Evolutionary conservation across 2,797 vertebrate species (phyloP).

Genomic region (Bothrops alternatus): DNA sequence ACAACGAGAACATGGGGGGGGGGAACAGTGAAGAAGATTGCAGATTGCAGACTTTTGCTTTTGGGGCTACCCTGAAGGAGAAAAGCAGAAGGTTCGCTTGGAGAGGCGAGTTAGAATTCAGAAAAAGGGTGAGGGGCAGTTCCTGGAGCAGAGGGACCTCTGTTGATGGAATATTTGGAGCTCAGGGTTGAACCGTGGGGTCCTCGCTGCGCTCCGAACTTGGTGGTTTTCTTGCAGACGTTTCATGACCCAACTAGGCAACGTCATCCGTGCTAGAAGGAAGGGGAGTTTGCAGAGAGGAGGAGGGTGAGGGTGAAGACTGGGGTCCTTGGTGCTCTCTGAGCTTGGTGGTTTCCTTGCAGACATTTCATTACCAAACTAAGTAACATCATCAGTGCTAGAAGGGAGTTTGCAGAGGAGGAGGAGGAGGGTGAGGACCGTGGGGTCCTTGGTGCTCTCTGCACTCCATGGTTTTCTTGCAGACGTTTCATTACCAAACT

Average conservation of each 20-base stretch:
- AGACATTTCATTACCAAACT: too few relatives aligned
- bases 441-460: too few relatives aligned
- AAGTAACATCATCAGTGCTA: too few relatives aligned
- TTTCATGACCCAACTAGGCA: neutral
- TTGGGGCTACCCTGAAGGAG: neutral
- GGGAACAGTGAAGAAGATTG: neutral
- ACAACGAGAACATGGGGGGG: rapidly evolving
- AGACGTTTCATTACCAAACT: too few relatives aligned
- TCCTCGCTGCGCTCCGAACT: neutral
- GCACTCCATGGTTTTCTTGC: too few relatives aligned
- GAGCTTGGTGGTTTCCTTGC: too few relatives aligned
- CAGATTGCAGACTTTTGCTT: neutral
- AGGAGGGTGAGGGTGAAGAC: too few relatives aligned
- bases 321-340: too few relatives aligned
- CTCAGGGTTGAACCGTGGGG: neutral
- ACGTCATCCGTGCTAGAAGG: neutral
- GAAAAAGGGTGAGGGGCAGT: neutral
- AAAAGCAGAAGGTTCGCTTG: neutral
- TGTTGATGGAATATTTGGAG: neutral
- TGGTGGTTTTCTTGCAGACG: neutral
- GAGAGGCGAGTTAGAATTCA: neutral
- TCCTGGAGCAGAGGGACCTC: neutral
- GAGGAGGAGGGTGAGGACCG: too few relatives aligned
- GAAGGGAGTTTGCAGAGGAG: too few relatives aligned
- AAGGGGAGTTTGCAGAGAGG: too few relatives aligned